Evolutionary conservation across 2,888 invertebrate species (phyloP).

Genomic region (Drosophila niveifrons): DNA sequence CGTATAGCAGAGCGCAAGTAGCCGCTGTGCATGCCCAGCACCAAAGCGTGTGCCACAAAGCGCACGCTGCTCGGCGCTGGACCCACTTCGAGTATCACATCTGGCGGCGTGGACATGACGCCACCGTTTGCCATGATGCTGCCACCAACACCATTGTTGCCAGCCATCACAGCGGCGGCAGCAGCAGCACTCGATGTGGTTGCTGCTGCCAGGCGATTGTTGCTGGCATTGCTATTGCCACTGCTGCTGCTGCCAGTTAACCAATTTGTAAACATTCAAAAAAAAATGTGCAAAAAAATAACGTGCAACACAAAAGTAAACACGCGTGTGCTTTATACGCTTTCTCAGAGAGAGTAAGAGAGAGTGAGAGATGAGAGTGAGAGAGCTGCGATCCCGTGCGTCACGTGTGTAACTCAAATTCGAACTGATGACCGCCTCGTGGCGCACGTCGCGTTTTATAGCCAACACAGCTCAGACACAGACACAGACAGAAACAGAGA

Average conservation of each 20-base stretch:
- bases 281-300: slow-evolving; percentile 29
- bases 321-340: not conserved
- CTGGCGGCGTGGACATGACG: slow-evolving; percentile 86
- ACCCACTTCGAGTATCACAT: slow-evolving; percentile 89
- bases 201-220: slow-evolving; percentile 1
- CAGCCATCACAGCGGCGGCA: slow-evolving; percentile 13
- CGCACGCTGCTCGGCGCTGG: slow-evolving; percentile 87
- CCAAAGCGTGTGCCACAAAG: slow-evolving; percentile 89
- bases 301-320: slow-evolving; percentile 8
- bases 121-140: slow-evolving; percentile 11
- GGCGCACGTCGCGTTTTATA: slow-evolving; percentile 84
- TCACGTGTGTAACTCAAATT: slow-evolving; percentile 81
- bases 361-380: slow-evolving; percentile 4
- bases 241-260: slow-evolving; percentile 77
- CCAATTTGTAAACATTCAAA: slow-evolving; percentile 85
- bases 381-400: slow-evolving; percentile 29
- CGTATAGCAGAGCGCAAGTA: slow-evolving; percentile 89
- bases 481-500: slow-evolving; percentile 25
- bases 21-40: slow-evolving; percentile 90
- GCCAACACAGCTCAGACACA: slow-evolving; percentile 31
- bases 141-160: not conserved
- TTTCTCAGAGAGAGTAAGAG: no score
- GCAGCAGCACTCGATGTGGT: slow-evolving; percentile 5
- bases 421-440: slow-evolving; percentile 83
- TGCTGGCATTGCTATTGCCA: slow-evolving; percentile 19